Percentiles rank a stretch among this genome's conserved stretches.
Conservation (phyloP, 2,888 invertebrate species). For the Phortica okadai region DNA sequence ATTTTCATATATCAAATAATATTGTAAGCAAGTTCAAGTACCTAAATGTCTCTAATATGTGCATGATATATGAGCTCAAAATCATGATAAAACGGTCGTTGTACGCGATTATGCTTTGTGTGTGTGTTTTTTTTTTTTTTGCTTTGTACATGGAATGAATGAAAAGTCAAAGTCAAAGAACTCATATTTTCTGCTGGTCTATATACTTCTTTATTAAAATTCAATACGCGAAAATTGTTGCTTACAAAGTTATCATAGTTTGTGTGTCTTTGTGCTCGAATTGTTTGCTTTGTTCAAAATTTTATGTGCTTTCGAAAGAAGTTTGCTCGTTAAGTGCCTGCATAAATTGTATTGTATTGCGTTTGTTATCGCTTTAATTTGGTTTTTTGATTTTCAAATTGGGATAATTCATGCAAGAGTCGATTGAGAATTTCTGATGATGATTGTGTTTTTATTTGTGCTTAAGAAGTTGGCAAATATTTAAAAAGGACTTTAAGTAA, state of each 20-base stretch:
- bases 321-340: slow-evolving; percentile 12
- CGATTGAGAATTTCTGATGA: slow-evolving; percentile 6
- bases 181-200: background rate
- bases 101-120: background rate
- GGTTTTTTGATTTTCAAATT: no score
- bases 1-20: background rate
- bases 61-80: background rate
- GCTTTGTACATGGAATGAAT: background rate
- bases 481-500: background rate
- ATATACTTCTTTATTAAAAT: background rate
- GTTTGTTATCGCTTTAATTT: background rate
- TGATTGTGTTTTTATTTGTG: slow-evolving; percentile 11
- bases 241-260: slow-evolving; percentile 23
- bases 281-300: background rate
- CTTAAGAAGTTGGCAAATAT: background rate
- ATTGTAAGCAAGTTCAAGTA: background rate
- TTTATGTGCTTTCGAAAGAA: background rate
- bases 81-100: background rate
- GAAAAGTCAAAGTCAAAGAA: slow-evolving; percentile 25
- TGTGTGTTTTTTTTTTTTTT: background rate
- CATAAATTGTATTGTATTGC: background rate
- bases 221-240: background rate
- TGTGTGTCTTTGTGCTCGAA: background rate
- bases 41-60: background rate
- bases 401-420: background rate